Conservation (phyloP, 2,888 invertebrate genomes). For the Luperina nickerlii region DNA sequence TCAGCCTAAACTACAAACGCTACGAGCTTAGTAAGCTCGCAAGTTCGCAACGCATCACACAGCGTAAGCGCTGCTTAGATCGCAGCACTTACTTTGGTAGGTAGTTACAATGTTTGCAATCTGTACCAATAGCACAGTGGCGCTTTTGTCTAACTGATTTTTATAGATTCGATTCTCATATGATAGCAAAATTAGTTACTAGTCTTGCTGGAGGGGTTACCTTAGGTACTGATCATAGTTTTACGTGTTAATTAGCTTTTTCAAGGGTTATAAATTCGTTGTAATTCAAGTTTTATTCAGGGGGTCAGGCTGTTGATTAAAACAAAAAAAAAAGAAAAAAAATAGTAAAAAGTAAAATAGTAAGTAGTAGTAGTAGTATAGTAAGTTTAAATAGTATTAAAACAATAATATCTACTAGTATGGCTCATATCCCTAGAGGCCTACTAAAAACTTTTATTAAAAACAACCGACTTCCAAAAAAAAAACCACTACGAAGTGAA, state of each 20-base stretch:
- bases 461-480: too few species aligned
- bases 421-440: too few species aligned
- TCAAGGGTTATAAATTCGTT: neutral
- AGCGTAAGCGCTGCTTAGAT: constrained; percentile 5
- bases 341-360: too few species aligned
- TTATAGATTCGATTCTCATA: too few species aligned
- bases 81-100: neutral
- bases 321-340: too few species aligned
- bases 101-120: constrained; percentile 7
- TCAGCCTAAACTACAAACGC: constrained; percentile 18
- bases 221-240: neutral
- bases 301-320: too few species aligned
- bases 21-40: constrained; percentile 17
- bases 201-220: neutral
- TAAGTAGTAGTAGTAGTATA: too few species aligned
- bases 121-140: neutral
- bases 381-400: too few species aligned
- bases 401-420: too few species aligned
- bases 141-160: constrained; percentile 1
- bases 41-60: neutral
- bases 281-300: neutral
- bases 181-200: neutral
- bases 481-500: too few species aligned
- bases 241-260: neutral
- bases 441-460: too few species aligned